Percentiles rank a stretch among this genome's conserved stretches.
Conservation (phyloP, 2,113 vertebrate species). For the Calidris pugnax region DNA sequence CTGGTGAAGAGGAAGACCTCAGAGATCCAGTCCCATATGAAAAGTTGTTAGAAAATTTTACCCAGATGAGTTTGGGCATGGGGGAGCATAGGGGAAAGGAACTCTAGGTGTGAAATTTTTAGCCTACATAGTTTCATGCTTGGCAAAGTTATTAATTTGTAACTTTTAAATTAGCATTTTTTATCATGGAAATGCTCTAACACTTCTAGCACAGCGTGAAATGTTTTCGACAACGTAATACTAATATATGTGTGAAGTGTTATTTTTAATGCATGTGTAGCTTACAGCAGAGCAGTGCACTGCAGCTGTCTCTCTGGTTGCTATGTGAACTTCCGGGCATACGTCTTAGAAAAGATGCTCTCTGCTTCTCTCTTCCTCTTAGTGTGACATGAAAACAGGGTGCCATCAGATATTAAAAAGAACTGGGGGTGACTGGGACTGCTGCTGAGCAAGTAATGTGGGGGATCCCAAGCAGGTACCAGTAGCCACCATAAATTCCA, state of each 20-base stretch:
- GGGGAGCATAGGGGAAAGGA: not conserved
- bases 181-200: not conserved
- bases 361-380: not conserved
- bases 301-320: not conserved
- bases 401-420: not conserved
- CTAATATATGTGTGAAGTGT: not conserved
- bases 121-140: not conserved
- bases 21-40: fast-evolving
- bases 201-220: not conserved
- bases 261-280: not conserved
- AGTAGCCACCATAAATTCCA: not conserved
- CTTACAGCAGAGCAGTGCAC: not conserved
- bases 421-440: not conserved
- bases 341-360: not conserved
- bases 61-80: not conserved
- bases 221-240: not conserved
- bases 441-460: not conserved
- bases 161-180: not conserved
- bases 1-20: not conserved
- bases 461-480: not conserved
- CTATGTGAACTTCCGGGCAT: not conserved
- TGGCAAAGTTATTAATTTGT: not conserved
- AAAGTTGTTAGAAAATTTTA: not conserved
- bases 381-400: not conserved
- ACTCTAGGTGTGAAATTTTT: not conserved